Base-by-base conservation (phyloP, 1,140 invertebrate genomes). In the Drosophila melanica region DNA sequence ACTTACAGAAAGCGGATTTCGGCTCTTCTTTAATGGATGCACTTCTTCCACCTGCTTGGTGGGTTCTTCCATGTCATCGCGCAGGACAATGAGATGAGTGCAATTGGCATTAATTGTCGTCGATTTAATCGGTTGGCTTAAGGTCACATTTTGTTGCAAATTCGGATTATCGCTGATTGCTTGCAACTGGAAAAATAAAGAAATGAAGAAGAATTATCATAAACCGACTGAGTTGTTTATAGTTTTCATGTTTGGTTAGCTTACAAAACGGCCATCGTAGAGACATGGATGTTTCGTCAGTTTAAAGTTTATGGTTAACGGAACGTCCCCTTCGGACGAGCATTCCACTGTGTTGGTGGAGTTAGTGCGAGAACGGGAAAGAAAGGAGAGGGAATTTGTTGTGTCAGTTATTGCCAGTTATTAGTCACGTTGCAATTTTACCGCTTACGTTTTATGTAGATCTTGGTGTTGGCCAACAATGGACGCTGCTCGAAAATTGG, bases 381-480 rank as follows among this genome's bases (percentile, higher is more conserved):
- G 12, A 18, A 48, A 59, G 47, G 33, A 9, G 33, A 9, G 33
- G 33, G 9, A 8, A 10, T 9, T 27, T 12, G 14, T 54, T 47
- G 85, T 67, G 85, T 67, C 67, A 76, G 54, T 76, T 70, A 66
- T 23, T 20, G 47, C 27, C n/a, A 66, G 8, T 33, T 33, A 67
- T 55, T 67, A 45, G 51, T 72, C 58, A 76, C 70, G 39, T 72
- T 54, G 48, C 63, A 35, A 27, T 35, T 30, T 44, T 2, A 20
- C 18, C 72, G 74, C 87, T 90, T 57, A 91, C 90, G 63, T 75
- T 91, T 78, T 9, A 81, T 76, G 45, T 80, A 91, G 23, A 91
- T 90, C 20, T 79, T 79, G 0, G 90, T 89, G 39, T 78, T 73
- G 11, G 66, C 81, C 48, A 91, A 53, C 11, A 91, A 53, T 0